These are phyloP conservation scores for Drosophila pseudoobscura DNA, from an alignment of 1,140 invertebrate species.

Conservation along the genomic window DNA sequence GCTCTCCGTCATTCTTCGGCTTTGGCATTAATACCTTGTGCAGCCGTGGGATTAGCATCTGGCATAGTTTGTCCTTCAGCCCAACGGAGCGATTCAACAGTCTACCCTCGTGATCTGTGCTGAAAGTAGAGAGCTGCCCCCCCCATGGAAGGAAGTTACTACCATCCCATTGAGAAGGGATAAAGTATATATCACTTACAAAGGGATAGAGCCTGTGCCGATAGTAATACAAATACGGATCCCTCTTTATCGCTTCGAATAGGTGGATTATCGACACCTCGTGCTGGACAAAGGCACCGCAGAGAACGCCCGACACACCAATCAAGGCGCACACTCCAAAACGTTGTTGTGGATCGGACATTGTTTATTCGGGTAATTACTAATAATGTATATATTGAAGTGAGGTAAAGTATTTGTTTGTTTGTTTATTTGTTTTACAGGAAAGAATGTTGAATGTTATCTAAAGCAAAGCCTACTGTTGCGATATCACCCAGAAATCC, in stretches of 20 bases:
- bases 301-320: slow-evolving; percentile 44
- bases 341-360: slow-evolving; percentile 10
- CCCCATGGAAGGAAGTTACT: neutral
- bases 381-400: too few relatives aligned
- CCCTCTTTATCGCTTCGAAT: slow-evolving; percentile 29
- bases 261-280: slow-evolving; percentile 36
- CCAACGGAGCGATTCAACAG: slow-evolving; percentile 23
- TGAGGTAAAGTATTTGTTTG: too few relatives aligned
- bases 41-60: slow-evolving; percentile 21
- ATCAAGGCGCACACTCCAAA: slow-evolving; percentile 33
- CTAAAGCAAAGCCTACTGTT: too few relatives aligned
- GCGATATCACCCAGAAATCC: too few relatives aligned
- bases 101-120: slow-evolving; percentile 41
- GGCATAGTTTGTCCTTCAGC: slow-evolving; percentile 28
- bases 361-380: too few relatives aligned
- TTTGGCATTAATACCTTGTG: slow-evolving; percentile 28
- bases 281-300: slow-evolving; percentile 49
- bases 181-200: slow-evolving; percentile 30
- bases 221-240: slow-evolving; percentile 43
- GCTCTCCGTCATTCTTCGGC: neutral
- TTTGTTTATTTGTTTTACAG: too few relatives aligned
- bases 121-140: slow-evolving; percentile 40
- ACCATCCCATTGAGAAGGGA: slow-evolving; percentile 13
- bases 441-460: too few relatives aligned
- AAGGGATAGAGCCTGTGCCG: slow-evolving; percentile 45